These are phyloP conservation scores for Ips typographus DNA, from an alignment of 1,140 invertebrate species.

Conservation along the genomic window DNA sequence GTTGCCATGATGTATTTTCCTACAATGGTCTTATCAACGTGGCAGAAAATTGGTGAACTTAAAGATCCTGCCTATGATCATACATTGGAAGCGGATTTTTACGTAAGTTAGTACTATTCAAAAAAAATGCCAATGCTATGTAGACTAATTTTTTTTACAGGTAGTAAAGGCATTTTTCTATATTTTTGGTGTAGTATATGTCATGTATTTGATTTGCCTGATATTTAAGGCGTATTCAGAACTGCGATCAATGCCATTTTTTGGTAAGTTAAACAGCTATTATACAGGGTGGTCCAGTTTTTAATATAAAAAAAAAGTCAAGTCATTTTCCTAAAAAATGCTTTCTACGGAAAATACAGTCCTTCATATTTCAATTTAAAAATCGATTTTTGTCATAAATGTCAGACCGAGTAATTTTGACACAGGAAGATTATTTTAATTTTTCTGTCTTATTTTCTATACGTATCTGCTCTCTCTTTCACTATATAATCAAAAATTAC, in stretches of 20 bases:
- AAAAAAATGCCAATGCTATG: neutral
- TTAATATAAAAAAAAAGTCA: too few relatives aligned
- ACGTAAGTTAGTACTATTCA: constrained; percentile 61
- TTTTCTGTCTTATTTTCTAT: too few relatives aligned
- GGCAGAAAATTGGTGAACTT: constrained; percentile 87
- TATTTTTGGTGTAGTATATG: constrained; percentile 78
- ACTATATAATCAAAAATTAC: too few relatives aligned
- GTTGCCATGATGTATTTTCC: constrained; percentile 87
- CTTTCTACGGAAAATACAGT: too few relatives aligned
- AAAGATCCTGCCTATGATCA: constrained; percentile 94
- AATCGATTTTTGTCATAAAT: too few relatives aligned
- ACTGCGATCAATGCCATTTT: constrained; percentile 93
- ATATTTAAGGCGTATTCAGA: constrained; percentile 91
- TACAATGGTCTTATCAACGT: constrained; percentile 80
- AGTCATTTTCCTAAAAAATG: too few relatives aligned
- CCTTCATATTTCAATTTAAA: too few relatives aligned
- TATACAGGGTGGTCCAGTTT: too few relatives aligned
- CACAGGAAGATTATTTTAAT: too few relatives aligned
- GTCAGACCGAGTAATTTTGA: too few relatives aligned
- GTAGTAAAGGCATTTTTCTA: constrained; percentile 88
- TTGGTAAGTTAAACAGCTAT: constrained; percentile 67
- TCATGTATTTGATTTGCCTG: constrained; percentile 81
- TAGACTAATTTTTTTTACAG: constrained; percentile 56
- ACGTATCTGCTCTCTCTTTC: too few relatives aligned
- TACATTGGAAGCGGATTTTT: constrained; percentile 82